Base-by-base conservation (phyloP, 2,113 vertebrate species). In the Bostrychus sinensis region DNA sequence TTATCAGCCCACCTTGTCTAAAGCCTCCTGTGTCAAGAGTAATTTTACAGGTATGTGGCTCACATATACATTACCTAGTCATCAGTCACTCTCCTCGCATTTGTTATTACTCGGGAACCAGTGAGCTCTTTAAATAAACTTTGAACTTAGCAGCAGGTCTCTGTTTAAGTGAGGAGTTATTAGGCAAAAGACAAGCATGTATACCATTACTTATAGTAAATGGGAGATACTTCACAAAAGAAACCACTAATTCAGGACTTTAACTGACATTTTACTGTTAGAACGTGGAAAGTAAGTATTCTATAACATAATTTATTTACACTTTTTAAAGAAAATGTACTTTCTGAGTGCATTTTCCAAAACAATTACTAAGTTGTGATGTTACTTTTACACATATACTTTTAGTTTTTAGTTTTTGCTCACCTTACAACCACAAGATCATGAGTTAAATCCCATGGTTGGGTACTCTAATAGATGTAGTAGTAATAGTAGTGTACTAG, bases 21-120 rank as follows among this genome's bases (percentile, higher is more conserved):
- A 69, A 77, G 56, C 66, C 50, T 62, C 55, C 2, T 45, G 67
- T 80, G 57, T 78, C 32, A 25, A 1, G 54, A 60, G 80, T 64
- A 56, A 86, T 87, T 88, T 85, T 61, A 56, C 69, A 82, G 77
- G 76, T 67, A 81, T 87, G 76, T 48, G 4, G 56, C 66, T 25
- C 32, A n/a, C 63, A 37, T 77, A 76, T 78, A 71, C 74, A 82
- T 78, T 75, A 69, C 75, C 50, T 20, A 70, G 59, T 75, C 79
- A 77, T 87, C 83, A 82, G 73, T 84, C 74, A 74, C 34, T 20
- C 56, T 0, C 63, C 68, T 61, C 11, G 22, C 54, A 66, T 65
- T 71, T 86, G 75, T 82, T 69, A 64, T 78, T 81, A 60, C 83
- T 75, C 30, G 36, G 57, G 67, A 75, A 82, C 72, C 70, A 46